Percentiles rank a stretch among this genome's conserved stretches.
These are phyloP conservation scores for Omphaloscelis lunosa DNA, from an alignment of 2,888 invertebrate species.

Conservation along the genomic window DNA sequence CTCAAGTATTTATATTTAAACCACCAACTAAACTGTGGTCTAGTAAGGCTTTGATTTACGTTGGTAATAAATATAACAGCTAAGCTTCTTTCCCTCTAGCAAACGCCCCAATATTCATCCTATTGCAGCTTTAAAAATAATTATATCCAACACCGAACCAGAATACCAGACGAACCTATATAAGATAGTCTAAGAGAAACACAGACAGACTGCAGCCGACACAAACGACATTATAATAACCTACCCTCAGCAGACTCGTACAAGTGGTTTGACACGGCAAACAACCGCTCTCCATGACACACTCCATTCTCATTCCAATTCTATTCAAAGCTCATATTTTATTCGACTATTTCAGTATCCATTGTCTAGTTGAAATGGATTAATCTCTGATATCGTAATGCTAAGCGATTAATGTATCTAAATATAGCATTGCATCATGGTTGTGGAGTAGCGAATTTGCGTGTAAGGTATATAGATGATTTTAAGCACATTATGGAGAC, in stretches of 20 bases:
- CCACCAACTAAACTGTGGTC: background rate
- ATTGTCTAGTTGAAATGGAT: constrained; percentile 34
- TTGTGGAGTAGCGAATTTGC: constrained; percentile 15
- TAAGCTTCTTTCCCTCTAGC: background rate
- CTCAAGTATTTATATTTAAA: background rate
- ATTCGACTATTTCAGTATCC: constrained; percentile 43
- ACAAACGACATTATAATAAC: constrained; percentile 57
- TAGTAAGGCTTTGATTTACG: background rate
- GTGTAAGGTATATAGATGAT: too few species aligned
- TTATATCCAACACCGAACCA: background rate
- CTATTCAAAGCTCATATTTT: constrained; percentile 54
- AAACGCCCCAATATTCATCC: background rate
- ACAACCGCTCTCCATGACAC: constrained; percentile 43
- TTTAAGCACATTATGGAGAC: too few species aligned
- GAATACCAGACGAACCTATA: constrained; percentile 5
- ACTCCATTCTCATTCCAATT: constrained; percentile 50
- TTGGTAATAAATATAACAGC: background rate
- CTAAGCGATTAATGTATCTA: constrained; percentile 21
- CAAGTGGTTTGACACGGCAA: constrained; percentile 58
- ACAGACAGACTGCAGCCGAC: constrained; percentile 35
- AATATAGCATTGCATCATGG: constrained; percentile 9
- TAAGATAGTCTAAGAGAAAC: constrained; percentile 8
- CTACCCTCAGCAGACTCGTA: constrained; percentile 48
- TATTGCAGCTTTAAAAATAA: constrained; percentile 1
- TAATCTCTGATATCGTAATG: constrained; percentile 32